A percentile compares a stretch with the other conserved stretches of the same genome.
Evolutionary conservation across 2,113 vertebrate species (phyloP).

Genomic region (Hemibagrus wyckioides): DNA sequence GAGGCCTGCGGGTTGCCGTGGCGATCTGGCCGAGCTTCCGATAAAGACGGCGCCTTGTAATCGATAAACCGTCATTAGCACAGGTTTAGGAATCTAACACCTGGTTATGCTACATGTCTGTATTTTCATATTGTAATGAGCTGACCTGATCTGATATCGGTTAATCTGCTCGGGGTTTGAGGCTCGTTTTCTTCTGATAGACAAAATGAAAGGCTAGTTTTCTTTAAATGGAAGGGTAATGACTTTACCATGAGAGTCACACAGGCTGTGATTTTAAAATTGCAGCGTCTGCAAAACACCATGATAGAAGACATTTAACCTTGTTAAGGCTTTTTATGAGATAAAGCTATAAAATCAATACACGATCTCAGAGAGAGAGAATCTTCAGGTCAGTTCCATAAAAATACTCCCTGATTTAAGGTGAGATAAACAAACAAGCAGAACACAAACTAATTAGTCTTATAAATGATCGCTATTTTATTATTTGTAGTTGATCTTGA

Average conservation of each 20-base stretch:
- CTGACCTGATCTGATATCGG: constrained; percentile 60
- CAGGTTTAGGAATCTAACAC: constrained; percentile 45
- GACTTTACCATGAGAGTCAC: constrained; percentile 7
- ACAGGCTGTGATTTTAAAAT: not conserved
- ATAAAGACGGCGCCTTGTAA: constrained; percentile 92
- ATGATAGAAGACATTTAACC: not conserved
- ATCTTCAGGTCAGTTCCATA: constrained; percentile 86
- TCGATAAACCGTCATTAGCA: constrained; percentile 97
- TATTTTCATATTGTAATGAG: constrained; percentile 47
- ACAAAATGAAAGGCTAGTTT: constrained; percentile 6
- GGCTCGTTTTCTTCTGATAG: not conserved
- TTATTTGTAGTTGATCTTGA: not conserved
- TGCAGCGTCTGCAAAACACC: not conserved
- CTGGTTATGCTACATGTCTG: constrained; percentile 6
- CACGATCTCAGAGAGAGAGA: constrained; percentile 97
- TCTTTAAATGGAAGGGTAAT: constrained; percentile 2
- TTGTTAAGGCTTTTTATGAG: constrained; percentile 86
- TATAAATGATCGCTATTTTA: not conserved
- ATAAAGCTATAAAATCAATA: constrained; percentile 98
- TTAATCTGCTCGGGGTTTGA: constrained; percentile 56
- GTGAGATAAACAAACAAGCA: not conserved
- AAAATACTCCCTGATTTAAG: not conserved
- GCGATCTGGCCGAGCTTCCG: constrained; percentile 87
- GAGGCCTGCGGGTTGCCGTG: constrained; percentile 82
- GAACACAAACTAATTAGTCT: not conserved